Conservation (phyloP, 2,888 invertebrate genomes). For the Sycophila texana region DNA sequence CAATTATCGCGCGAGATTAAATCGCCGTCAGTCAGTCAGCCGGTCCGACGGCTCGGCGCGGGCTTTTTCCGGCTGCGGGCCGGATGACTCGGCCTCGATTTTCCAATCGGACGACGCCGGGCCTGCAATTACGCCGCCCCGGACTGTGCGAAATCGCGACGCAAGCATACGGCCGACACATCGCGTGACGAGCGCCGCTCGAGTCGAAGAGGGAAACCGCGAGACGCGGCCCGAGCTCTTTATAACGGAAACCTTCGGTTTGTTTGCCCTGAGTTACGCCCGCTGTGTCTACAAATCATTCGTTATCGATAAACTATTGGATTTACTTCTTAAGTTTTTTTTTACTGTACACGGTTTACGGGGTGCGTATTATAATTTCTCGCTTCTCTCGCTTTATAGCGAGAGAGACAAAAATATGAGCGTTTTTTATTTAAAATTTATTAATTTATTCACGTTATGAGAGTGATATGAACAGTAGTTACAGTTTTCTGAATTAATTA, state of each 20-base stretch:
- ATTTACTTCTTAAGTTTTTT: no score
- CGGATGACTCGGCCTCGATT: slow-evolving; percentile 24
- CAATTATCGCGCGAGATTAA: slow-evolving; percentile 54
- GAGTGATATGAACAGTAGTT: no score
- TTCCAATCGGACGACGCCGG: slow-evolving; percentile 37
- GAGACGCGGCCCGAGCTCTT: neutral
- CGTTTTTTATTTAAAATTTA: no score
- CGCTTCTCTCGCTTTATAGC: no score
- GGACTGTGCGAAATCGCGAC: neutral
- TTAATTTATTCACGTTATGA: no score
- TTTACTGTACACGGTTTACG: no score
- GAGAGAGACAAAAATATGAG: no score
- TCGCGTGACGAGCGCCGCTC: slow-evolving; percentile 8
- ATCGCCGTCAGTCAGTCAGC: slow-evolving; percentile 50
- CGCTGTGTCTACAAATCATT: no score
- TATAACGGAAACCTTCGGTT: neutral
- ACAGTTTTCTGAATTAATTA: neutral
- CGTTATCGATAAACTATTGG: no score
- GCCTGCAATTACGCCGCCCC: slow-evolving; percentile 19
- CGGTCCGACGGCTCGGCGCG: neutral
- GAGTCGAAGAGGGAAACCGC: neutral
- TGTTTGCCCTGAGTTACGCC: neutral
- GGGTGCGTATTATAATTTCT: neutral
- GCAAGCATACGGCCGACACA: neutral
- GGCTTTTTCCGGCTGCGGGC: slow-evolving; percentile 37